phyloP scores from a whole-genome alignment of 2,113 vertebrate genomes.

The Stomatorhinus ivindoensis region DNA sequence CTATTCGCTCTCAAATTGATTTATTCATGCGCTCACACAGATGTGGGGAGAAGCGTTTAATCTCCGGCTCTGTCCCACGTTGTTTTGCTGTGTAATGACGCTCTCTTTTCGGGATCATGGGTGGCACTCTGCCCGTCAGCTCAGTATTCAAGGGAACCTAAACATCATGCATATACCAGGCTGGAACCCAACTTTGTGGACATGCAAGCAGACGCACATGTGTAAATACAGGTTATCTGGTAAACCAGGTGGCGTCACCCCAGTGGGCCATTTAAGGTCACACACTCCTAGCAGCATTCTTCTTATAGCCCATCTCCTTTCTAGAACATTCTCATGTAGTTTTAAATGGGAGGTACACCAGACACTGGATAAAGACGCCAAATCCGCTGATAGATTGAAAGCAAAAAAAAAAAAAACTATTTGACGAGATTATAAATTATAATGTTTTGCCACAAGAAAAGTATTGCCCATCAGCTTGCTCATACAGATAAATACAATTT shows the following conservation, averaged over 20 bases:
- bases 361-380: background rate
- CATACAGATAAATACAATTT: background rate
- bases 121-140: background rate
- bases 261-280: background rate
- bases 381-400: background rate
- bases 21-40: slow-evolving; percentile 39
- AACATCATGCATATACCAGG: background rate
- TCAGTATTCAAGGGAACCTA: background rate
- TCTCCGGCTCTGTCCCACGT: background rate
- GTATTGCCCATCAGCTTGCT: background rate
- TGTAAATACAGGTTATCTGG: background rate
- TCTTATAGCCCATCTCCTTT: background rate
- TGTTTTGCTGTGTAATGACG: background rate
- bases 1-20: slow-evolving; percentile 23
- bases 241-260: background rate
- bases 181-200: background rate
- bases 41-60: background rate
- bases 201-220: background rate
- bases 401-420: background rate
- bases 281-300: background rate
- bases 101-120: background rate
- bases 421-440: background rate
- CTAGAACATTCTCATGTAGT: background rate
- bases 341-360: background rate
- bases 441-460: background rate